Evolutionary conservation across 1,140 invertebrate genomes (phyloP), one percentile per base, ranked within the genome.

Genomic region (Cyclargus thomasi): DNA sequence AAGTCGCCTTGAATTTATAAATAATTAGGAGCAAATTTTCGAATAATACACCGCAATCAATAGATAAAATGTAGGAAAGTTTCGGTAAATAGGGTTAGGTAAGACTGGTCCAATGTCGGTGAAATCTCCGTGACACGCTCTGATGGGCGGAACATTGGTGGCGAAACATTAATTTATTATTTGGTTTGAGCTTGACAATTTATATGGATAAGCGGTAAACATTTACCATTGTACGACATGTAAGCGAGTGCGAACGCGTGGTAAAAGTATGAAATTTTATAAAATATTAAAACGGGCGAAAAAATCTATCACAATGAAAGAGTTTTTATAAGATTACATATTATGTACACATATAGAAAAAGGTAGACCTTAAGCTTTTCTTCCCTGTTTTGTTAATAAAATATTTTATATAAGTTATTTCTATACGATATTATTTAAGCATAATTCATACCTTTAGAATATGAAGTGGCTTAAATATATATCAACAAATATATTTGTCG

Each of bases 41-140:
- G 78, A 70, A 67, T 78, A 79, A 78, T 76, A 65, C 71, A 80
- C 76, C 76, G 80, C 82, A 85, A 78, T 78, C 70, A 69, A 72
- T 69, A 65, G 70, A 62, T 20, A 35, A 68, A 69, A 62, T 76
- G 75, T 77, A 78, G 76, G 81, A 86, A 85, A 75, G 76, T 81
- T 79, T 78, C 70, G 72, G 68, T 81, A 82, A 82, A 77, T 80
- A 70, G 71, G 68, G 74, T 89, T 86, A 86, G 79, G 85, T 85
- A 89, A 89, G 75, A 76, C 72, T 74, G 75, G 75, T 64, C 80
- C 86, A 89, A 89, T 89, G 86, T 79, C 85, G 78, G 85, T 82
- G 83, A 86, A 86, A 89, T 72, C 74, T 73, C 73, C 62, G 70
- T 68, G 86, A 36, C 74, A 82, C 78, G 86, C 79, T 89, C 74